Conservation (phyloP, 2,888 invertebrate species). For the Drosophila rellima region DNA sequence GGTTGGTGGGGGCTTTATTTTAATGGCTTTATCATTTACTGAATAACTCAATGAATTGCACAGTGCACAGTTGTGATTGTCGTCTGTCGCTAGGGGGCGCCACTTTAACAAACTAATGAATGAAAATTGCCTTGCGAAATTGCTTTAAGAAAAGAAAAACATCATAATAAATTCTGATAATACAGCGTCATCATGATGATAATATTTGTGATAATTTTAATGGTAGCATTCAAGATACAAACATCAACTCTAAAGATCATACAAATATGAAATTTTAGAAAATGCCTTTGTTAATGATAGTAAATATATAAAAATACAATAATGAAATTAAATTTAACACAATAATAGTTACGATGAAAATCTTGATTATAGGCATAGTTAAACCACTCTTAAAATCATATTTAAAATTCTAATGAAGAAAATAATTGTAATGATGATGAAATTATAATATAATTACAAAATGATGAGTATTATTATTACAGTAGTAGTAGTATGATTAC, state of each 20-base stretch:
- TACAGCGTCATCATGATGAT: background rate
- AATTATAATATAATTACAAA: too few relatives aligned
- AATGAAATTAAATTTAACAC: background rate
- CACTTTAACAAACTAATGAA: constrained; percentile 18
- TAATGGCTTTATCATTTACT: constrained; percentile 30
- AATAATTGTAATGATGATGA: too few relatives aligned
- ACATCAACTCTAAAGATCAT: background rate
- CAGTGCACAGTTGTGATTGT: constrained; percentile 3
- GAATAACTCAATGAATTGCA: constrained; percentile 20
- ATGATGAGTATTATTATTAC: too few relatives aligned
- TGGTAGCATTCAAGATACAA: background rate
- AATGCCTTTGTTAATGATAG: background rate
- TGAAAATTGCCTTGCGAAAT: constrained; percentile 13
- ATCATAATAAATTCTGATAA: background rate
- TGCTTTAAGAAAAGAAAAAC: background rate
- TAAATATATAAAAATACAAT: background rate
- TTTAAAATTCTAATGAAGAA: background rate
- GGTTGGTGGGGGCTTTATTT: background rate
- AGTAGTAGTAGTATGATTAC: too few relatives aligned
- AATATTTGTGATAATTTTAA: background rate
- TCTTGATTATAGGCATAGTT: background rate
- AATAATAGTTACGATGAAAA: background rate
- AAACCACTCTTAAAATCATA: background rate
- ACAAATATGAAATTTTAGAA: background rate
- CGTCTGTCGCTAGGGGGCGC: constrained; percentile 9